Evolutionary conservation across 2,888 invertebrate genomes (phyloP).

Genomic region (Cremastinae sp.): DNA sequence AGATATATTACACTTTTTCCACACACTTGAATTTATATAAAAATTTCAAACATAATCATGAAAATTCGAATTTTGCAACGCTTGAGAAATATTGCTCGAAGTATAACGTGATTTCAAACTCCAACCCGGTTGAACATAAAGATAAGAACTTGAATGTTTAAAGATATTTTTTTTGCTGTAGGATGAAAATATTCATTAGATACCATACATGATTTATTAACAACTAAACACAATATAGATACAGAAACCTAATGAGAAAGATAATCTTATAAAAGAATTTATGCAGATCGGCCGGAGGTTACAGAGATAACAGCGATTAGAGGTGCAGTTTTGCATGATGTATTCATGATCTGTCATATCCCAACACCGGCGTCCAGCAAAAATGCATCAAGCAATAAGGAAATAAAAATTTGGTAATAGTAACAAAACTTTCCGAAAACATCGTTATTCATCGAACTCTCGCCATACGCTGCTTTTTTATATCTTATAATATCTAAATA

Average conservation of each 20-base stretch:
- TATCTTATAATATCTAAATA: constrained; percentile 4
- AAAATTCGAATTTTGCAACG: no score
- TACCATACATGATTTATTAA: constrained; percentile 40
- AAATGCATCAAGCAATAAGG: constrained; percentile 41
- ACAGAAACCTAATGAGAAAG: constrained; percentile 42
- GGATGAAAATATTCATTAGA: no score
- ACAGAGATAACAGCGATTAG: constrained; percentile 16
- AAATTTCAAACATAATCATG: no score
- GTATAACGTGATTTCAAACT: no score
- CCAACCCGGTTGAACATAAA: no score
- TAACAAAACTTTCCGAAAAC: constrained; percentile 23
- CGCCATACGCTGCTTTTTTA: constrained; percentile 1
- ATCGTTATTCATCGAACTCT: constrained; percentile 5
- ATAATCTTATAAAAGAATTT: constrained; percentile 53
- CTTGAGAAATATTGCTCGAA: no score
- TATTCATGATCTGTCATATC: constrained; percentile 25
- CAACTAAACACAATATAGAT: constrained; percentile 53
- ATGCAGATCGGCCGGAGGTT: constrained; percentile 54
- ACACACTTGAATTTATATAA: no score
- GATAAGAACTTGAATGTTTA: no score
- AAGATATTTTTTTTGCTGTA: no score
- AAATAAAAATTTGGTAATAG: constrained; percentile 27
- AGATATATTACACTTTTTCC: no score
- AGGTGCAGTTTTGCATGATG: background rate
- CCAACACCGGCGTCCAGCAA: constrained; percentile 28